Evolutionary conservation across 2,113 vertebrate genomes (phyloP).

Genomic region (Zosterops borbonicus): DNA sequence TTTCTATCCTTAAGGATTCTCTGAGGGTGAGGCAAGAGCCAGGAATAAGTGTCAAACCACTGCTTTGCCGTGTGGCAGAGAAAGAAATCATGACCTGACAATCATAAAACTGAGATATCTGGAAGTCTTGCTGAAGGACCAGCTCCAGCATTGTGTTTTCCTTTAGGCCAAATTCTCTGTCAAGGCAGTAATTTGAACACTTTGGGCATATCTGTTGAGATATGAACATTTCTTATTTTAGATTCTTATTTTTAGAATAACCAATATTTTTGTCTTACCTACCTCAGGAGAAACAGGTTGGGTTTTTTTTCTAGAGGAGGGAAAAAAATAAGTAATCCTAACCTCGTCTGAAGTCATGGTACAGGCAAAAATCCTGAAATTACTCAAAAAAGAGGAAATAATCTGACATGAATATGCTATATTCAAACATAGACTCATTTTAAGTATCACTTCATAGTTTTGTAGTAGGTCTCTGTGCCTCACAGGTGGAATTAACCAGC

Average conservation of each 20-base stretch:
- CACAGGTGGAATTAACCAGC: not conserved
- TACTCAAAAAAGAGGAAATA: not conserved
- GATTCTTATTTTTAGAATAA: not conserved
- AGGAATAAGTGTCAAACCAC: not conserved
- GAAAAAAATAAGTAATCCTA: not conserved
- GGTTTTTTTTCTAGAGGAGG: not conserved
- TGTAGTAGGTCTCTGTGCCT: not conserved
- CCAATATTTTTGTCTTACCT: not conserved
- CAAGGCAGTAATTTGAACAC: not conserved
- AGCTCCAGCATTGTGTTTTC: not conserved
- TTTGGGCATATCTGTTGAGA: not conserved
- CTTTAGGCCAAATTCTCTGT: not conserved
- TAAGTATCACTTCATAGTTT: not conserved
- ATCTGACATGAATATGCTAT: not conserved
- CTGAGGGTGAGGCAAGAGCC: not conserved
- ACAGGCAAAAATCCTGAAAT: not conserved
- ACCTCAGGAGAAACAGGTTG: not conserved
- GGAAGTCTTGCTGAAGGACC: not conserved
- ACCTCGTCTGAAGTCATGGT: not conserved
- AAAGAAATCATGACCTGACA: not conserved
- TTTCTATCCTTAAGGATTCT: not conserved
- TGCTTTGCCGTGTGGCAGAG: not conserved
- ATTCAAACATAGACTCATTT: not conserved
- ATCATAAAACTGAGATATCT: not conserved
- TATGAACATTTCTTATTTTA: not conserved